These are phyloP conservation scores for Steinernema carpocapsae DNA, from an alignment of 2,888 invertebrate genomes.

Conservation along the genomic window DNA sequence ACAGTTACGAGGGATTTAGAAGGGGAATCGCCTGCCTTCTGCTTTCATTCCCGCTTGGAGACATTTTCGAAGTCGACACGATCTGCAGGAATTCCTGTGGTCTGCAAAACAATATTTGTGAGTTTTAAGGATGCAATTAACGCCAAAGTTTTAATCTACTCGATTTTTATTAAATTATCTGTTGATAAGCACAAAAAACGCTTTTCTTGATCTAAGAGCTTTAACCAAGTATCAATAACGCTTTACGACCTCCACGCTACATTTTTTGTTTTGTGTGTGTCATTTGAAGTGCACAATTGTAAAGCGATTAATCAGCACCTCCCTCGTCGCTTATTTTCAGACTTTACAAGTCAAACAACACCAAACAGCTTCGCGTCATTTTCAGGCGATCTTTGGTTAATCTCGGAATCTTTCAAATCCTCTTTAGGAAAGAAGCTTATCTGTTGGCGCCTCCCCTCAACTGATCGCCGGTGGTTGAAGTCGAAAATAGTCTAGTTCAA, in stretches of 20 bases:
- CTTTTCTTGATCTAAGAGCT: too few species aligned
- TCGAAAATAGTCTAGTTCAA: too few species aligned
- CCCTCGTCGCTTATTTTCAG: slow-evolving; percentile 2
- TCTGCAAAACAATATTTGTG: slow-evolving; percentile 49
- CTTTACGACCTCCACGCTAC: too few species aligned
- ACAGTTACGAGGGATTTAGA: background rate
- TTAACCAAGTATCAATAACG: too few species aligned
- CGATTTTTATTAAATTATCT: too few species aligned
- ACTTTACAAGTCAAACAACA: background rate
- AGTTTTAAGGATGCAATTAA: background rate
- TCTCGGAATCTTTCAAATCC: background rate
- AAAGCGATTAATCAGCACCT: background rate
- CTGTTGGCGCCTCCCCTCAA: too few species aligned
- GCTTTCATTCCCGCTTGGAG: slow-evolving; percentile 62
- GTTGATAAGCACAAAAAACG: too few species aligned
- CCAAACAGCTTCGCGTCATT: background rate
- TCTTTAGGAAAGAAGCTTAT: too few species aligned
- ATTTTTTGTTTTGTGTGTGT: too few species aligned
- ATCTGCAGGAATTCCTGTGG: slow-evolving; percentile 61
- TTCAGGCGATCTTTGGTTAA: slow-evolving; percentile 15
- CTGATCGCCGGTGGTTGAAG: too few species aligned
- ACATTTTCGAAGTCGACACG: slow-evolving; percentile 59
- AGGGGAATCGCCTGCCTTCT: slow-evolving; percentile 41
- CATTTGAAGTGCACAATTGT: too few species aligned
- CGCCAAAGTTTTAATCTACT: too few species aligned